These are phyloP conservation scores for Scaptomyza pallida DNA, from an alignment of 1,140 invertebrate species.

Conservation along the genomic window DNA sequence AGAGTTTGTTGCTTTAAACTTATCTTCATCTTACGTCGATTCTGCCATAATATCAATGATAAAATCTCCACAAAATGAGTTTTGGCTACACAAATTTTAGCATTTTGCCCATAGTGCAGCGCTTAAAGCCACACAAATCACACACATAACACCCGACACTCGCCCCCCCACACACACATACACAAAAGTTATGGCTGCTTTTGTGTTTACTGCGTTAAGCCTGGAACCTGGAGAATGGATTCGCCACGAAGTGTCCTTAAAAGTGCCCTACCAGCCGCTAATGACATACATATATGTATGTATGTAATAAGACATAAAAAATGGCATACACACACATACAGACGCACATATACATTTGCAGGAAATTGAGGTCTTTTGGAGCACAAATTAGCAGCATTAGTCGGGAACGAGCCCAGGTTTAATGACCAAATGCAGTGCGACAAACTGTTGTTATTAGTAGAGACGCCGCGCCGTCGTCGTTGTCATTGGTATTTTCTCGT, in stretches of 20 bases:
- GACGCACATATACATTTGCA: background rate
- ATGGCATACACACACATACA: constrained; percentile 1
- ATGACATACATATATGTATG: background rate
- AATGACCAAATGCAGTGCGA: constrained; percentile 64
- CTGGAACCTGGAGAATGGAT: background rate
- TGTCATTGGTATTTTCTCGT: constrained; percentile 60
- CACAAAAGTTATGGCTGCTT: background rate
- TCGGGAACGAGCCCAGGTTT: constrained; percentile 19
- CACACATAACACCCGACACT: constrained; percentile 11
- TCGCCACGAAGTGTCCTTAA: constrained; percentile 20
- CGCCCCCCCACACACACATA: background rate
- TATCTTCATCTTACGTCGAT: too few relatives aligned
- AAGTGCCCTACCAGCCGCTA: constrained; percentile 6
- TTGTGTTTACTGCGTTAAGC: background rate
- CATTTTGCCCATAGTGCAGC: background rate
- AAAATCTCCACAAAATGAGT: too few relatives aligned
- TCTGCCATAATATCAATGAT: too few relatives aligned
- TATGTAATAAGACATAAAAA: constrained; percentile 3
- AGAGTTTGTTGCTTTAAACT: too few relatives aligned
- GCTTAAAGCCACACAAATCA: background rate
- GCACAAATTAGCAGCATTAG: constrained; percentile 70
- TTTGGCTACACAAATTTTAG: too few relatives aligned
- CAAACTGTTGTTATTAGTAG: constrained; percentile 61
- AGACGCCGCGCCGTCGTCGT: constrained; percentile 39
- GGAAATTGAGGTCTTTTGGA: constrained; percentile 50